A percentile compares a stretch with the other conserved stretches of the same genome.
Evolutionary conservation across 2,797 vertebrate genomes (phyloP).

Genomic region (Melanotaenia boesemani): DNA sequence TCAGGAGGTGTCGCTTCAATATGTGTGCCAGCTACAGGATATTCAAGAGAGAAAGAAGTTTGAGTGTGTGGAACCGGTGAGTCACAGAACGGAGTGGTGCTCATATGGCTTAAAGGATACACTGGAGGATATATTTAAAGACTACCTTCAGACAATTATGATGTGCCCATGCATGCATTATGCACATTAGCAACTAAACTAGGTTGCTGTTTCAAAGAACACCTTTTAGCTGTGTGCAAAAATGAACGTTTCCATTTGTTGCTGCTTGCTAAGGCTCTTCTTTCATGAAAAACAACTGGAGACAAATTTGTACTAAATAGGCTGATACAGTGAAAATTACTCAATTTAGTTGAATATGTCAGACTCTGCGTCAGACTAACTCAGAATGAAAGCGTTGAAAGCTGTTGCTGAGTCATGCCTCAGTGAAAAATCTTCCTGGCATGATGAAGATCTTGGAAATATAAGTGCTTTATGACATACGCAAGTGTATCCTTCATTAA

Average conservation of each 20-base stretch:
- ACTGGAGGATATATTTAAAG: neutral
- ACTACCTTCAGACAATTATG: neutral
- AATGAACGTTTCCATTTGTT: neutral
- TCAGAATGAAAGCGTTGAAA: neutral
- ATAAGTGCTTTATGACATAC: neutral
- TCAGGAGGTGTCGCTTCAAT: conserved; percentile 95
- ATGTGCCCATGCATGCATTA: conserved; percentile 1
- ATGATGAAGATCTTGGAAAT: neutral
- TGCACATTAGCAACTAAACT: neutral
- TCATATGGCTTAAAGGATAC: neutral
- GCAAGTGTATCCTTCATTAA: neutral
- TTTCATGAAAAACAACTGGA: neutral
- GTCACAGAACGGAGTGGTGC: conserved; percentile 60
- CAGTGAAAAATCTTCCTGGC: neutral
- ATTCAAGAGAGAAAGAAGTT: conserved; percentile 99
- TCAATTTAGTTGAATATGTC: neutral
- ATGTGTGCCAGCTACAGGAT: conserved; percentile 97
- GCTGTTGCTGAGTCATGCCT: neutral
- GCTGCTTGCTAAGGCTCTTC: neutral
- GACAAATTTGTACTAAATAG: neutral
- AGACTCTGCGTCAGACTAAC: neutral
- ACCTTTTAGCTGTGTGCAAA: neutral
- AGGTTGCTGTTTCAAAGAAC: neutral
- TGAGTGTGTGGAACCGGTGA: conserved; percentile 98
- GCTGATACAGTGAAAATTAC: neutral